These are phyloP conservation scores for Paramormyrops hopkinsi DNA, from an alignment of 2,797 vertebrate species.

Conservation along the genomic window DNA sequence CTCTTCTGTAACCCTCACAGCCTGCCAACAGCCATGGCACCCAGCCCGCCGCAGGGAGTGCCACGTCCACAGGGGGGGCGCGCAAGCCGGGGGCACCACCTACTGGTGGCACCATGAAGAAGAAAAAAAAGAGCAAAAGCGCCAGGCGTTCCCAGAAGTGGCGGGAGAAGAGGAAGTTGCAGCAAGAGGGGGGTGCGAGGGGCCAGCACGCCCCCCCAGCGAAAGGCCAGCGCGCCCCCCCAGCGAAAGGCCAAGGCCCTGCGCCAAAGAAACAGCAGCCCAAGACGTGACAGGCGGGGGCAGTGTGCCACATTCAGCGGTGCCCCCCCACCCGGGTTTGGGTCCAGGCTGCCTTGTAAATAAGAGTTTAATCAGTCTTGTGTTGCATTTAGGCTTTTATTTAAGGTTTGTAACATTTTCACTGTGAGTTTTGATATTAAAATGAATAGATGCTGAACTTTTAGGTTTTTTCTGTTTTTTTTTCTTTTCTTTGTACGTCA, in stretches of 20 bases:
- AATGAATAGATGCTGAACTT: neutral
- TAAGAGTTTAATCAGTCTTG: neutral
- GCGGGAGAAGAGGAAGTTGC: neutral
- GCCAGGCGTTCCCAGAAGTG: neutral
- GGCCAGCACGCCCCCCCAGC: neutral
- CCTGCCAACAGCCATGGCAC: neutral
- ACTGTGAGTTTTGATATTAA: neutral
- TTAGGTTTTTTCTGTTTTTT: neutral
- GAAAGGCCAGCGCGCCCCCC: neutral
- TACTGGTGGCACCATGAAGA: slow-evolving; percentile 2
- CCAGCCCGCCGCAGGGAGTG: neutral
- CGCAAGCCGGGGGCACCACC: neutral
- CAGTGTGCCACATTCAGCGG: neutral
- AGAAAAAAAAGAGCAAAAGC: slow-evolving; percentile 18
- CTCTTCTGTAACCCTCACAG: slow-evolving; percentile 9
- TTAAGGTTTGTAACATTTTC: neutral
- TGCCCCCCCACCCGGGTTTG: neutral
- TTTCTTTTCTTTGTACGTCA: neutral
- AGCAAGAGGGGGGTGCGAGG: neutral
- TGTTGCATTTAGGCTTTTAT: neutral
- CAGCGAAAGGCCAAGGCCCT: neutral
- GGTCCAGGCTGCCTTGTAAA: neutral
- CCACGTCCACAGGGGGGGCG: too few species aligned
- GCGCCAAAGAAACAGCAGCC: neutral
- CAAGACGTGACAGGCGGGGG: neutral